Evolutionary conservation across 2,113 vertebrate species (phyloP), one percentile per base, ranked within the genome.

Genomic region (Antechinus stuartii): DNA sequence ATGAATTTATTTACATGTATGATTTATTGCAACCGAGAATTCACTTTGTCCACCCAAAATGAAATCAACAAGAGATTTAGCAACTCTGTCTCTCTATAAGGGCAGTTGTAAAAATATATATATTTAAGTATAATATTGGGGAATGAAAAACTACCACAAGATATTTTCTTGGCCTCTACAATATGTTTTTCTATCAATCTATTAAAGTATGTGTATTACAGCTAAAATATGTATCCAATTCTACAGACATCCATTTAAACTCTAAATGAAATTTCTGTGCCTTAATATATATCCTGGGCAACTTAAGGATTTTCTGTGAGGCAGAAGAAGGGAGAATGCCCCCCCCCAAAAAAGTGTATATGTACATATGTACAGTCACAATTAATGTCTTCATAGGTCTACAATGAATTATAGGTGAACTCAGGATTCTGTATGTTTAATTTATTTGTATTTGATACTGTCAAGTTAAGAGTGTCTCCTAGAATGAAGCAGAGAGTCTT

Each of bases 241-340:
- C 89, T 42, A 0, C 24, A 92, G 3, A 1, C 1, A 6, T 6
- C 2, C 1, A 56, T 0, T 89, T 12, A 93, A 93, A n/a, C 25
- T 92, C 7, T 10, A n/a, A 91, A 94, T 90, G 35, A 12, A 95
- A 95, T 93, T 93, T 95, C 24, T 92, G 47, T 92, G 84, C n/a
- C 11, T 91, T 8, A 55, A 76, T 42, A 76, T 76, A n/a, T 42
- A n/a, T 84, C 6, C 7, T 47, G 90, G n/a, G 5, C 3, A 90
- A 47, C 55, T 27, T 30, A 6, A 91, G 90, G 50, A 93, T 89
- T 95, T 94, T 10, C 56, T 84, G 3, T 92, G 12, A 27, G 16
- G 2, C n/a, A 5, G 9, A 0, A 54, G 2, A 2, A 23, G 5
- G 5, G 0, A 1, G 11, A 54, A 9, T 8, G 93, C 49, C n/a